A percentile compares a stretch with the other conserved stretches of the same genome.
Conservation (phyloP, 2,888 invertebrate species). For the Patella caerulea region DNA sequence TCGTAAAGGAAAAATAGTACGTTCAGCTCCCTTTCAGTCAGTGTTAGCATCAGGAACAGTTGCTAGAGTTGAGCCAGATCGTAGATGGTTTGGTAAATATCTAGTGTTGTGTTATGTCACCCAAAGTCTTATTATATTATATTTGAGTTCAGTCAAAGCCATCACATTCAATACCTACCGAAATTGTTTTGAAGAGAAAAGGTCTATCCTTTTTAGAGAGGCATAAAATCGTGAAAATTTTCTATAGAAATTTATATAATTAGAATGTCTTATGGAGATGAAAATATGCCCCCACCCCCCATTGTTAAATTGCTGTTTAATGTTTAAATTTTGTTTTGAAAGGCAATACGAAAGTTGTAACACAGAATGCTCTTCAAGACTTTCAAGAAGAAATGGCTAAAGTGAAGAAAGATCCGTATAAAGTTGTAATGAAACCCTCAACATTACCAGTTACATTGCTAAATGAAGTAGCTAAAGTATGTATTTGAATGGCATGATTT, state of each 20-base stretch:
- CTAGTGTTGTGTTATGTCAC: not conserved
- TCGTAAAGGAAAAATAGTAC: conserved; percentile 86
- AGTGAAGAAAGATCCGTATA: conserved; percentile 95
- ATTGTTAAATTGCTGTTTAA: no score
- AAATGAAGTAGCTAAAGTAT: conserved; percentile 82
- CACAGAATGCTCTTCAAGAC: conserved; percentile 80
- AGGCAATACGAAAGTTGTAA: conserved; percentile 93
- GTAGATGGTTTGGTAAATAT: conserved; percentile 92
- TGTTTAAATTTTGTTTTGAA: conserved; percentile 14
- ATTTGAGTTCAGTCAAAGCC: no score
- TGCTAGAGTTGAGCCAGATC: conserved; percentile 96
- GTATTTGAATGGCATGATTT: not conserved
- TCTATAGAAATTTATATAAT: no score
- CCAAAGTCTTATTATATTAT: no score
- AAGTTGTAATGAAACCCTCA: conserved; percentile 97
- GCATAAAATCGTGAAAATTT: no score
- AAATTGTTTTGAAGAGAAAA: no score
- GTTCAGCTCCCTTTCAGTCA: conserved; percentile 96
- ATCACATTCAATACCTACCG: no score
- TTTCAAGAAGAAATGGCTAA: conserved; percentile 93
- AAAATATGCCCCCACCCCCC: no score
- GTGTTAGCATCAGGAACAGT: conserved; percentile 89
- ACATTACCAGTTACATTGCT: conserved; percentile 93
- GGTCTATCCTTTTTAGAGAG: no score
- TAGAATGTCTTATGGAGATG: no score